Percentiles rank a stretch among this genome's conserved stretches.
Conservation (phyloP, 2,797 vertebrate genomes). For the Halcyon smyrnensis region DNA sequence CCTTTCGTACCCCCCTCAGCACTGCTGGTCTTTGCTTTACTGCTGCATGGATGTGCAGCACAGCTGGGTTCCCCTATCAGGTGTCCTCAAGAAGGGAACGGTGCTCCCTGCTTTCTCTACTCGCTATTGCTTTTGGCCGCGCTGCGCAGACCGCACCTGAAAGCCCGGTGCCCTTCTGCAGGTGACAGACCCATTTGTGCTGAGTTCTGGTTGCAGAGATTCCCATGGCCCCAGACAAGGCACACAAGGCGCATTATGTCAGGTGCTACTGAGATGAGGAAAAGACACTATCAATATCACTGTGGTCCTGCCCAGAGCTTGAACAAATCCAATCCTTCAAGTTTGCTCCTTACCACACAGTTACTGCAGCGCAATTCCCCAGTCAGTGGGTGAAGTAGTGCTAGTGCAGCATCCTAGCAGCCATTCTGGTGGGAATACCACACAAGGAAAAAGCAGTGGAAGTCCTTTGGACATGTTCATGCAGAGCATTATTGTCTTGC, state of each 20-base stretch:
- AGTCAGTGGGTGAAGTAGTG: background rate
- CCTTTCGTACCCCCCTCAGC: background rate
- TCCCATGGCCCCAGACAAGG: rapidly evolving
- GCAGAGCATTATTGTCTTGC: background rate
- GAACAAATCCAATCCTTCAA: background rate
- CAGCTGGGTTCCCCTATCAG: background rate
- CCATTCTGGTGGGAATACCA: background rate
- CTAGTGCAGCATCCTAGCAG: background rate
- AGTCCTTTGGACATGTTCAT: background rate
- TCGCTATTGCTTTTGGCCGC: rapidly evolving
- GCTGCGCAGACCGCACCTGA: background rate
- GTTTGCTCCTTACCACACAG: background rate
- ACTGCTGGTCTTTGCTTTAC: background rate
- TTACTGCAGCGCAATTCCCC: background rate
- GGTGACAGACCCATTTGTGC: background rate
- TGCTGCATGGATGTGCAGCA: background rate
- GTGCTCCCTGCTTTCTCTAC: background rate
- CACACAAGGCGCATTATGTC: background rate
- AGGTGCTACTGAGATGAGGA: background rate
- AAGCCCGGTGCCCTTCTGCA: background rate
- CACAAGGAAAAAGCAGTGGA: background rate
- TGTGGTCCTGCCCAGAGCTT: background rate
- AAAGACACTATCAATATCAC: rapidly evolving
- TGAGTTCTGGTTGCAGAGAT: background rate
- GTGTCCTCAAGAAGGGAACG: background rate